phyloP scores from a whole-genome alignment of 2,113 vertebrate species.

The Solenodon paradoxus region DNA sequence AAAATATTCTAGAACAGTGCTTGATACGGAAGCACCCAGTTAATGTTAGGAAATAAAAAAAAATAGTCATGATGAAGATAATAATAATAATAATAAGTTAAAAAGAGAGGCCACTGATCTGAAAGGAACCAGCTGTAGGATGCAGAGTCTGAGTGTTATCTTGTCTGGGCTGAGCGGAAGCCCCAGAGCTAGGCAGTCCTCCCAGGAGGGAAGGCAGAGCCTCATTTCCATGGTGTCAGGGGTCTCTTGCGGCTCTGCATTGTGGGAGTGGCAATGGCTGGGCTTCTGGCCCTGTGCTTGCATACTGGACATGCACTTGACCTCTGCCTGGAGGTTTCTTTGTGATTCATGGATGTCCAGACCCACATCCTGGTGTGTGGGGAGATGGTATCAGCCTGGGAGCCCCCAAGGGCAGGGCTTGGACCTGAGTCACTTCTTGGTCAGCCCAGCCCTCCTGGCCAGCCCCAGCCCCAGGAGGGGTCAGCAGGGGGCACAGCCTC shows the following conservation, averaged over 20 bases:
- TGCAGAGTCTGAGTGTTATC: not conserved
- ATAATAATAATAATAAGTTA: not conserved
- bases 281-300: not conserved
- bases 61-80: not conserved
- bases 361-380: not conserved
- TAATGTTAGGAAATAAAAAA: not conserved
- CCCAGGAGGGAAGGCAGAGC: not conserved
- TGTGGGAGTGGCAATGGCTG: not conserved
- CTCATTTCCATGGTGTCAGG: not conserved
- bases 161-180: accelerated
- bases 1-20: not conserved
- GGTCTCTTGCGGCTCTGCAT: not conserved
- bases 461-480: not conserved
- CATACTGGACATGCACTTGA: accelerated
- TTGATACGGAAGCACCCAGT: not conserved
- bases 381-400: not conserved
- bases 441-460: not conserved
- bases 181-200: not conserved
- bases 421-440: not conserved
- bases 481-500: not conserved
- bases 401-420: not conserved
- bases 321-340: not conserved
- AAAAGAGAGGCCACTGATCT: not conserved
- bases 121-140: not conserved
- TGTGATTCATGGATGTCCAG: not conserved